These are phyloP conservation scores for Cotesia typhae DNA, from an alignment of 1,140 invertebrate genomes.

Conservation along the genomic window DNA sequence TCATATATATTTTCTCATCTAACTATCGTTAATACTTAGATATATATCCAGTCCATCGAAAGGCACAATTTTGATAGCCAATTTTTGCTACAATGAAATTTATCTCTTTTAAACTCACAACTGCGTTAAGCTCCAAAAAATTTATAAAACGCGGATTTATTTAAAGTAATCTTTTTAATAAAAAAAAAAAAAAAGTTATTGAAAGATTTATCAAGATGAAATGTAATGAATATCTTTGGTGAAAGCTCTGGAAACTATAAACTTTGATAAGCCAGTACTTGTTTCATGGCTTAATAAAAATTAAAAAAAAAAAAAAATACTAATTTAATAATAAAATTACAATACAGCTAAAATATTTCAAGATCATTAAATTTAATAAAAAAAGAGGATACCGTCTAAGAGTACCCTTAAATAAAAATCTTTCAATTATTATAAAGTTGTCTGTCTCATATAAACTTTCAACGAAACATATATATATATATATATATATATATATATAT, in stretches of 20 bases:
- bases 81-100: slow-evolving; percentile 39
- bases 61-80: slow-evolving; percentile 64
- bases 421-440: slow-evolving; percentile 9
- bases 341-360: neutral
- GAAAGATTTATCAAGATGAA: no score
- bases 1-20: slow-evolving; percentile 27
- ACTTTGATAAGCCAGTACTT: no score
- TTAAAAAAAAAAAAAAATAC: no score
- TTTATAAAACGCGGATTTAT: no score
- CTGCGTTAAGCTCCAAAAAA: no score
- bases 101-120: slow-evolving; percentile 23
- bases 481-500: neutral
- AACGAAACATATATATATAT: slow-evolving; percentile 26
- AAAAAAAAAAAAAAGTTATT: no score
- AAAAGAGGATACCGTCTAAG: no score
- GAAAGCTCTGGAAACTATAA: no score
- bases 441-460: slow-evolving; percentile 27
- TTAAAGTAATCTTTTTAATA: no score
- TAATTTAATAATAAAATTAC: neutral
- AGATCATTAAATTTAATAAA: neutral
- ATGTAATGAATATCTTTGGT: no score
- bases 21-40: slow-evolving; percentile 47
- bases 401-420: neutral
- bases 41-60: slow-evolving; percentile 56
- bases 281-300: no score